Evolutionary conservation across 2,113 vertebrate species (phyloP), one percentile per base, ranked within the genome.

Genomic region (Alligator mississippiensis): DNA sequence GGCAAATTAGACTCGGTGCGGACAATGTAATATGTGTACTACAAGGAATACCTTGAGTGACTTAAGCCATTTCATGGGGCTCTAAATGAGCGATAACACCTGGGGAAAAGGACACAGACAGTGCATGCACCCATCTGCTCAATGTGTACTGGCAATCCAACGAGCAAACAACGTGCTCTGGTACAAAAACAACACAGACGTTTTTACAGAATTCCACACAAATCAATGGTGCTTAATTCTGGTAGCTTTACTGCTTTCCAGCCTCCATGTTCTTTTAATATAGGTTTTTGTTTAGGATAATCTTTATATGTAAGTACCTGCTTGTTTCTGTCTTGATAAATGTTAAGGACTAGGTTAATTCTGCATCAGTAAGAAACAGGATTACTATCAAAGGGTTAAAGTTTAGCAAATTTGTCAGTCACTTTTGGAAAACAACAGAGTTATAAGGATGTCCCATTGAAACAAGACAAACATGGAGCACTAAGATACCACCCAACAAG

Each of bases 401-500:
- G 66, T 74, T 76, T 47, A 5, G 24, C 13, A 74, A 83, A 86
- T 82, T 85, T 80, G 89, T 63, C 93, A 95, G 87, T 84, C 92
- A 66, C 62, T 90, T 15, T 0, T 2, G 5, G 22, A 64, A 64
- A 77, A 85, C 82, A 62, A 80, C 82, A 87, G 89, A 90, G 86
- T 63, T 89, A 58, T 60, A 89, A 86, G 86, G 80, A 92, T 84
- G 28, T 10, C 92, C 27, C 27, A 59, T 38, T 88, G 96, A 62
- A 82, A 72, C 18, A 64, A 22, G 78, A 93, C 89, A 72, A 96
- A 54, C 30, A 78, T 90, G 80, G 95, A 97, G 92, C 93, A 88
- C 94, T 60, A 3, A 82, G 96, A 95, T 97, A 90, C 98, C 98
- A 97, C 97, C 97, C 98, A 97, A 96, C 91, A 88, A 97, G 97